Percentiles rank a stretch among this genome's conserved stretches.
Evolutionary conservation across 2,797 vertebrate genomes (phyloP).

Genomic region (Tiaroga cobitis): DNA sequence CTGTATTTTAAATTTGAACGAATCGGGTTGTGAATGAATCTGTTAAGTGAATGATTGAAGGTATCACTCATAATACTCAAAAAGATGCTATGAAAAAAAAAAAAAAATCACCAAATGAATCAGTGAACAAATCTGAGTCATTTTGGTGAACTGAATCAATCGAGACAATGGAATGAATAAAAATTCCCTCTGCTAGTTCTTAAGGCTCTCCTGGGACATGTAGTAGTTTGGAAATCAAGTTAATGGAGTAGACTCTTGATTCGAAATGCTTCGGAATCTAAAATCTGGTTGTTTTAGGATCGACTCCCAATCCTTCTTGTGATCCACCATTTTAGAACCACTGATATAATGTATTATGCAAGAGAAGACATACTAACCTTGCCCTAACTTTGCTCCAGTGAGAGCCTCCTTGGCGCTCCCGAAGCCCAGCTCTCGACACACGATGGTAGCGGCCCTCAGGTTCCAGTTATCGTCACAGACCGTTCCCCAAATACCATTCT

Average conservation of each 20-base stretch:
- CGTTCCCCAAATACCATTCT: conserved; percentile 92
- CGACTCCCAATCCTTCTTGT: neutral
- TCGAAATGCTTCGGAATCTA: neutral
- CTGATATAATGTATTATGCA: neutral
- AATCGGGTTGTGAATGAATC: neutral
- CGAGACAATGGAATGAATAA: neutral
- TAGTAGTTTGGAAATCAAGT: neutral
- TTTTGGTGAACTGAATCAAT: neutral
- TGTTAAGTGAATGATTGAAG: neutral
- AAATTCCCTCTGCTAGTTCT: neutral
- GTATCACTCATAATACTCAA: neutral
- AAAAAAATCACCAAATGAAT: neutral
- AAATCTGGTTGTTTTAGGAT: neutral
- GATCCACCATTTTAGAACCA: neutral
- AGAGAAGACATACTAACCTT: conserved; percentile 80
- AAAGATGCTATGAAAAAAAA: neutral
- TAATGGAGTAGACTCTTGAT: neutral
- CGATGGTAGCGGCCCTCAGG: conserved; percentile 87
- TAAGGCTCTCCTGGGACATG: neutral
- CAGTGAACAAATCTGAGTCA: neutral
- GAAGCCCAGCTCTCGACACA: conserved; percentile 93
- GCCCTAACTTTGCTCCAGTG: conserved; percentile 82
- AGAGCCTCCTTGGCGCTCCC: conserved; percentile 92
- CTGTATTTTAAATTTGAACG: neutral
- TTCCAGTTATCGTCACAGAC: conserved; percentile 93